Percentiles rank a stretch among this genome's conserved stretches.
phyloP scores from a whole-genome alignment of 2,888 invertebrate species.

The Meiosimyza platycephala region DNA sequence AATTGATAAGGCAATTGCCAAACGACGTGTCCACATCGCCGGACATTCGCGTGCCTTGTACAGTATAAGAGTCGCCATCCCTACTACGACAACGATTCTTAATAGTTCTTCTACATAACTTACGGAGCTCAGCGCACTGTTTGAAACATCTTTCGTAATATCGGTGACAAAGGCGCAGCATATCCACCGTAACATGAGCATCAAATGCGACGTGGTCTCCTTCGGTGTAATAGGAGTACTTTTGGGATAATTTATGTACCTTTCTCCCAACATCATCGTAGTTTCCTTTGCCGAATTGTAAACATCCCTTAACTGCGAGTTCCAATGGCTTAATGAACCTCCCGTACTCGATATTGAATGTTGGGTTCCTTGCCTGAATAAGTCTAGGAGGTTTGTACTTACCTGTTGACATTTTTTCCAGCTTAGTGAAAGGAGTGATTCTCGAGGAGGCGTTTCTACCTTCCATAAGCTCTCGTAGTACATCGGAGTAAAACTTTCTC shows the following conservation, averaged over 20 bases:
- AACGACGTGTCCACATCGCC: constrained; percentile 35
- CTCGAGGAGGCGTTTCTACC: constrained; percentile 8
- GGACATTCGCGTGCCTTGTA: constrained; percentile 26
- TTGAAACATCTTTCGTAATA: background rate
- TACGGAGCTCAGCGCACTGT: background rate
- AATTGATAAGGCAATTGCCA: constrained; percentile 31
- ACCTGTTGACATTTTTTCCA: constrained; percentile 16
- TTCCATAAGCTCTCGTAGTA: background rate
- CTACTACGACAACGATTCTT: background rate
- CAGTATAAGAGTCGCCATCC: constrained; percentile 11
- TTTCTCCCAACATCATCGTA: background rate
- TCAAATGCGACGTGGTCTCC: background rate
- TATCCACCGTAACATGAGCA: background rate
- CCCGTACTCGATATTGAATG: background rate
- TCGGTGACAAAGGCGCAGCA: background rate
- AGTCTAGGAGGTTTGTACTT: constrained; percentile 30
- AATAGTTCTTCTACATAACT: background rate
- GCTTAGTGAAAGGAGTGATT: constrained; percentile 28
- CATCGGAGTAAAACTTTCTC: constrained; percentile 16
- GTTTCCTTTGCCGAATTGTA: constrained; percentile 8
- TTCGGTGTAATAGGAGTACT: too few relatives aligned
- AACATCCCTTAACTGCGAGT: background rate
- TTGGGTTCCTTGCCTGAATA: constrained; percentile 17
- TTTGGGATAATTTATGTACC: background rate
- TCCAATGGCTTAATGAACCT: constrained; percentile 3